Evolutionary conservation across 2,888 invertebrate species (phyloP).

Genomic region (Scaptomyza cyrtandrae): DNA sequence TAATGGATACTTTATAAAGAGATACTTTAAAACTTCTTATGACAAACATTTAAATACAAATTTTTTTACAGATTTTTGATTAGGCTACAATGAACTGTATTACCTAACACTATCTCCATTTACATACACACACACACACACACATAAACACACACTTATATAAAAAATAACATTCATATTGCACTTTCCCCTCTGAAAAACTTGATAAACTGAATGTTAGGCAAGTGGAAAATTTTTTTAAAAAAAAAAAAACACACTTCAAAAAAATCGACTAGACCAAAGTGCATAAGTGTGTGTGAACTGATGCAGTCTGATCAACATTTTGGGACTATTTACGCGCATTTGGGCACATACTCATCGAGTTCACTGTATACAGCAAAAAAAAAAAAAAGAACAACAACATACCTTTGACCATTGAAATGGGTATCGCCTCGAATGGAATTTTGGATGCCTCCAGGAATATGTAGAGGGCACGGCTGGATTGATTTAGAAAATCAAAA

Average conservation of each 20-base stretch:
- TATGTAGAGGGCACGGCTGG: slow-evolving; percentile 90
- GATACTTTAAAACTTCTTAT: too few relatives aligned
- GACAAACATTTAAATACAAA: too few relatives aligned
- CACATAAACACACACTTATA: neutral
- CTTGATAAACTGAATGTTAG: slow-evolving; percentile 53
- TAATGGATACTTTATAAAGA: too few relatives aligned
- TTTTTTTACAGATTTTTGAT: neutral
- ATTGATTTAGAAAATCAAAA: slow-evolving; percentile 91
- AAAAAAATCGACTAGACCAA: slow-evolving; percentile 23
- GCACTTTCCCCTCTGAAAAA: slow-evolving; percentile 49
- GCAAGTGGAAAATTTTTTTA: slow-evolving; percentile 64
- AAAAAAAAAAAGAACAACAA: too few relatives aligned
- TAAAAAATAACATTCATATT: slow-evolving; percentile 3
- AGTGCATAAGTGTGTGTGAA: slow-evolving; percentile 32
- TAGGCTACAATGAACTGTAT: neutral
- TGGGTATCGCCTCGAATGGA: slow-evolving; percentile 87
- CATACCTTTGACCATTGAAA: slow-evolving; percentile 89
- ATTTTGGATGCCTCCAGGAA: slow-evolving; percentile 88
- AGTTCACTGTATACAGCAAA: neutral
- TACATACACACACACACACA: neutral
- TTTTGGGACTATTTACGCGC: slow-evolving; percentile 39
- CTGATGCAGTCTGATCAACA: slow-evolving; percentile 27
- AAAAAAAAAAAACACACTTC: slow-evolving; percentile 25
- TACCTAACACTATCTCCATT: slow-evolving; percentile 4
- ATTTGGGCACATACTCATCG: slow-evolving; percentile 50